Evolutionary conservation across 64 coral and sea anemone genomes (phyloP).

Genomic region (Catalaphyllia jardinei): DNA sequence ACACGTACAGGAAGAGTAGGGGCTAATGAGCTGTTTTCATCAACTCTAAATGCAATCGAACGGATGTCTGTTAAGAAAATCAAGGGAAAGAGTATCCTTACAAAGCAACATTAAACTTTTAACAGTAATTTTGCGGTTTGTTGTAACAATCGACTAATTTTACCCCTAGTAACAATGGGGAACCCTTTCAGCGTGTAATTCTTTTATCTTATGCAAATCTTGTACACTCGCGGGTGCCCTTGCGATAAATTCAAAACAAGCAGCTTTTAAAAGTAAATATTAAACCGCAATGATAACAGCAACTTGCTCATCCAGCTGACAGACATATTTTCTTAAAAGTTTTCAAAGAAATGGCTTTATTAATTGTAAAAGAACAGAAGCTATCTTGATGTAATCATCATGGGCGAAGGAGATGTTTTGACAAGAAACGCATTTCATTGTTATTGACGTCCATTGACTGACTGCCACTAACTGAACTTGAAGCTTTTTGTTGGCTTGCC

Average conservation of each 20-base stretch:
- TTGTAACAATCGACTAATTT: background rate
- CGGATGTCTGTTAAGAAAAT: no score
- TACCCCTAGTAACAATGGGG: background rate
- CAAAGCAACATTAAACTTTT: background rate
- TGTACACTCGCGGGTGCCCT: background rate
- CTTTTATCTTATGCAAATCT: slow-evolving; percentile 19
- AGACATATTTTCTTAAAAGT: background rate
- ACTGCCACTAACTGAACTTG: background rate
- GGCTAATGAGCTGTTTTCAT: no score
- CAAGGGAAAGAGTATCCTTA: background rate
- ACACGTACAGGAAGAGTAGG: no score
- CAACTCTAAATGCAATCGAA: no score
- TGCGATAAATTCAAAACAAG: slow-evolving; percentile 7
- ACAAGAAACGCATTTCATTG: no score
- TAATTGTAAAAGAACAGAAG: background rate
- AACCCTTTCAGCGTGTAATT: background rate
- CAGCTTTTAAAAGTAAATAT: background rate
- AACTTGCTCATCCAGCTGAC: background rate
- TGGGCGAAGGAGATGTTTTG: background rate
- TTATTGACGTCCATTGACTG: no score
- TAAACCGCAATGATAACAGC: background rate
- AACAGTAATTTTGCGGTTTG: background rate
- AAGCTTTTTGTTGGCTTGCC: background rate
- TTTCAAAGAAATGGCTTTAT: background rate
- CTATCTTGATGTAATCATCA: background rate